Evolutionary conservation across 2,888 invertebrate genomes (phyloP), one percentile per base, ranked within the genome.

Genomic region (Dryocosmus kuriphilus): DNA sequence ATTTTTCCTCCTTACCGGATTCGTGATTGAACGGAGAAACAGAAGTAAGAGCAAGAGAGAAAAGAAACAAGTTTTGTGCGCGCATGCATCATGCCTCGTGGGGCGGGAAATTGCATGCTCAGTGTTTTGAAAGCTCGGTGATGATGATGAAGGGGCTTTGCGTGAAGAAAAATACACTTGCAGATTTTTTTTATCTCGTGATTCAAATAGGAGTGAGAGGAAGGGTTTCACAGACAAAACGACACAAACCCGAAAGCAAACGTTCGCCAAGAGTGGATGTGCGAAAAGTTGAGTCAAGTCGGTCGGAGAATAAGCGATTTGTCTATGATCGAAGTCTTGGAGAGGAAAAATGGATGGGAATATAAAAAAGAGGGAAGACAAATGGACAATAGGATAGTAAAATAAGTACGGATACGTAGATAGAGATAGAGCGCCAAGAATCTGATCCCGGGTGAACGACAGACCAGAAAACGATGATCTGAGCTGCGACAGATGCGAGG

Each of bases 81-180:
- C 71, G 77, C 87, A 86, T 87, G 87, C 88, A 80, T 76, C 88
- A 87, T 88, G 87, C 88, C 76, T 83, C 74, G 51, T 80, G 80
- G 78, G 78, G 77, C 76, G 51, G 74, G 82, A 76, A 79, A 77
- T 81, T 75, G 78, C 87, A 84, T 88, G 84, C 86, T 81, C 35
- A 73, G 74, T 78, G 71, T 63, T 71, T 71, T 46, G 32, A 55
- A 71, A 71, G 30, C 51, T 71, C 30, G 22, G 71, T 71, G 71
- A 51, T 71, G 51, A 51, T 71, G n/a, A 71, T 71, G 51, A 55
- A 71, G 71, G 46, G 51, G 11, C 55, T n/a, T 71, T 51, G 51
- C 71, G 51, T 71, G 71, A 51, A 71, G 51, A 30, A 2, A 51
- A 71, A 55, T 71, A 27, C 7, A 55, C 71, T 55, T 71, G 71